phyloP scores from a whole-genome alignment of 30 jellyfish, hydroid and myxozoan species.

The Hydractinia echinata region DNA sequence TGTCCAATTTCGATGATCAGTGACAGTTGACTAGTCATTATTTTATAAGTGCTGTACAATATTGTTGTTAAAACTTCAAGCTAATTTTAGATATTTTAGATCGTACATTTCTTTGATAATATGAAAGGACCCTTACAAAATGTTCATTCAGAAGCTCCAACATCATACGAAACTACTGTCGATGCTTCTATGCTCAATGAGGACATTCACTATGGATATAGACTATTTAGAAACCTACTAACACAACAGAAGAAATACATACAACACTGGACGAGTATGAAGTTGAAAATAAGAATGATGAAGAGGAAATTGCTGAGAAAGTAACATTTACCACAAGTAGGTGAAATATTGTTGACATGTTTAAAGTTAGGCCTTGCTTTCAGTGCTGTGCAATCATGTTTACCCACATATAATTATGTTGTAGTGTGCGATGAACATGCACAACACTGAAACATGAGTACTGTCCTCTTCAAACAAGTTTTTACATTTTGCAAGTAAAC shows the following conservation, averaged over 20 bases:
- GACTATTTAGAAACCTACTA: conserved; percentile 61
- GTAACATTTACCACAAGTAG: conserved; percentile 7
- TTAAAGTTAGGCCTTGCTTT: not conserved
- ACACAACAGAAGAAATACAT: conserved; percentile 49
- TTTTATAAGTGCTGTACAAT: too few relatives aligned
- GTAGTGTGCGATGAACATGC: not conserved
- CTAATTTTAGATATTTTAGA: too few relatives aligned
- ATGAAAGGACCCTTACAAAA: conserved; percentile 17
- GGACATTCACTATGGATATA: conserved; percentile 74
- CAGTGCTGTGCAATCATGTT: not conserved
- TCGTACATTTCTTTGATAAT: not conserved
- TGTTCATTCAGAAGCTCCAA: not conserved
- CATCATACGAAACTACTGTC: not conserved
- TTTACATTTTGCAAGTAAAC: too few relatives aligned
- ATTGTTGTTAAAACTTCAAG: too few relatives aligned
- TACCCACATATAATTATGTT: not conserved
- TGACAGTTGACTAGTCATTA: too few relatives aligned
- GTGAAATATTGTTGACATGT: not conserved
- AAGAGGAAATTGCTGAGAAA: not conserved
- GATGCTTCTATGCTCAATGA: conserved; percentile 18
- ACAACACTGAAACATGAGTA: not conserved
- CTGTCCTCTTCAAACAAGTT: not conserved
- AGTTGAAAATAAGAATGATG: not conserved
- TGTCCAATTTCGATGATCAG: too few relatives aligned
- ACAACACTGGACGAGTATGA: not conserved